phyloP scores from a whole-genome alignment of 2,888 invertebrate genomes.

The Ochropleura leucogaster region DNA sequence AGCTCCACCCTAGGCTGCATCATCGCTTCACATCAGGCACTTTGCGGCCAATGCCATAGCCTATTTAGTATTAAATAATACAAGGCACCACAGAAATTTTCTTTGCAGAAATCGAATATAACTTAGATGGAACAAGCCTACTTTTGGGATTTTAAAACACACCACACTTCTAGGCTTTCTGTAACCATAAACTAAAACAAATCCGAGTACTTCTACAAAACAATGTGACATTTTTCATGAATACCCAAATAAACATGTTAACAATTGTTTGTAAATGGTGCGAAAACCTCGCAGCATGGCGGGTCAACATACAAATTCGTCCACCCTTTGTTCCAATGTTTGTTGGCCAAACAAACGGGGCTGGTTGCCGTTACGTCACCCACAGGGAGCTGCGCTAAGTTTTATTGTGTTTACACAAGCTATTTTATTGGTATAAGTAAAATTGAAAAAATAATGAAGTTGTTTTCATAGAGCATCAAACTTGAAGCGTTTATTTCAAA shows the following conservation, averaged over 20 bases:
- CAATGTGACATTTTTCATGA: conserved; percentile 30
- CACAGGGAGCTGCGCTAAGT: conserved; percentile 47
- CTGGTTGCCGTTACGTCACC: conserved; percentile 66
- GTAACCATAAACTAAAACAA: conserved; percentile 12
- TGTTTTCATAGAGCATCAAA: conserved; percentile 7
- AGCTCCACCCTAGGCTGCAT: no score
- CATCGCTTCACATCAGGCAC: no score
- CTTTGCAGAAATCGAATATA: not conserved
- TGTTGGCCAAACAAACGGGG: conserved; percentile 67
- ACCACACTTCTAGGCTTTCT: not conserved
- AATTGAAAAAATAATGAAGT: conserved; percentile 29
- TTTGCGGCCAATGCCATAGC: no score
- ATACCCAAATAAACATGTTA: conserved; percentile 38
- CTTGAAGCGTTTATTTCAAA: not conserved
- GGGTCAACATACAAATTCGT: conserved; percentile 52
- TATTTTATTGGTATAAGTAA: conserved; percentile 44
- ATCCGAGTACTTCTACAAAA: conserved; percentile 4
- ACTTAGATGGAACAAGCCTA: not conserved
- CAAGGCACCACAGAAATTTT: not conserved
- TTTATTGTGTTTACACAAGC: conserved; percentile 57
- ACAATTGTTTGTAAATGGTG: conserved; percentile 61
- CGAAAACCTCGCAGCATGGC: conserved; percentile 60
- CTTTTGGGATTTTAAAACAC: not conserved
- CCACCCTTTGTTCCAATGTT: conserved; percentile 70
- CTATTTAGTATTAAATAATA: no score